Percentiles rank a stretch among this genome's conserved stretches.
Conservation (phyloP, 2,888 invertebrate genomes). For the Ferdinandea cuprea region DNA sequence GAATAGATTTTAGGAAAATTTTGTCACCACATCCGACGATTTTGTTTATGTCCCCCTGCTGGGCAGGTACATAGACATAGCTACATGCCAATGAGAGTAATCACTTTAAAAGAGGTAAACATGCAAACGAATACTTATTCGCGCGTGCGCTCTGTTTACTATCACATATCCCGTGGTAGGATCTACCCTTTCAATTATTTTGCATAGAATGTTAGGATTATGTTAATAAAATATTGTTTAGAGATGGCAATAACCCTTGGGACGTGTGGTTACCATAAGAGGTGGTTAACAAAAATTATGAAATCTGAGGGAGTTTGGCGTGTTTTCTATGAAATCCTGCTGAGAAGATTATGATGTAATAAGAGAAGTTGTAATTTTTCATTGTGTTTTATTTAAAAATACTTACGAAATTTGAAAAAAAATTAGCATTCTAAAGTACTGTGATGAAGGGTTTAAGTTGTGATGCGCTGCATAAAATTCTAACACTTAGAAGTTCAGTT, state of each 20-base stretch:
- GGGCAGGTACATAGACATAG: conserved; percentile 17
- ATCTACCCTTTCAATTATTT: conserved; percentile 22
- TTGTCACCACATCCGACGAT: not conserved
- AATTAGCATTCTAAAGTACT: no score
- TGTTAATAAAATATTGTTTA: not conserved
- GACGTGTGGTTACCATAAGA: conserved; percentile 10
- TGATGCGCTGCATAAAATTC: no score
- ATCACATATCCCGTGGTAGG: not conserved
- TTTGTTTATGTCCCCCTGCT: conserved; percentile 28
- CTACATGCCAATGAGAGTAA: not conserved
- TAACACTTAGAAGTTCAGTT: no score
- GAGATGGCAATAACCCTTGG: conserved; percentile 9
- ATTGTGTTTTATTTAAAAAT: not conserved
- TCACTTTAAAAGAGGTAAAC: conserved; percentile 3
- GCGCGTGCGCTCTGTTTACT: conserved; percentile 23
- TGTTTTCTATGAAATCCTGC: conserved; percentile 5
- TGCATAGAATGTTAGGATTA: conserved; percentile 3
- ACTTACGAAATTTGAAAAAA: no score
- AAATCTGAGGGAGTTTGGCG: not conserved
- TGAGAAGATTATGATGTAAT: conserved; percentile 43
- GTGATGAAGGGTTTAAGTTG: no score
- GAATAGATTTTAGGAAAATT: not conserved
- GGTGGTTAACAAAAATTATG: conserved; percentile 2
- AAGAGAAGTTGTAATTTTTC: conserved; percentile 9
- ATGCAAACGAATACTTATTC: conserved; percentile 7